Base-by-base conservation (phyloP, 2,888 invertebrate species). In the Phymatocera aterrima region DNA sequence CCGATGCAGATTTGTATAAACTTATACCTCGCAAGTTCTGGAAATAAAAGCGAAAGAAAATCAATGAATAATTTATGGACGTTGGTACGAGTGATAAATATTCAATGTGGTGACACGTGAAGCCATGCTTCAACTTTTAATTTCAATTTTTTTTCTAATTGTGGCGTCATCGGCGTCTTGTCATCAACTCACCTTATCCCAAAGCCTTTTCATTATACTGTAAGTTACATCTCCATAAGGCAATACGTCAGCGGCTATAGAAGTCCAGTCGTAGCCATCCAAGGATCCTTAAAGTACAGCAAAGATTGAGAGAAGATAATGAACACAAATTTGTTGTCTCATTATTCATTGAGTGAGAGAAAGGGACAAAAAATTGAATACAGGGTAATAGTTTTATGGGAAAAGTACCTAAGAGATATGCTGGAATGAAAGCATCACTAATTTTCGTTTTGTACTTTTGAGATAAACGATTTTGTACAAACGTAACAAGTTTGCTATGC, bases 271-370 rank as follows among this genome's bases (percentile, higher is more conserved):
- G 54, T 83, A 81, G 46, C 88, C 87, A 81, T 83, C 80, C 34
- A 89, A 75, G 1, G 88, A 86, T 77, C 88, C 89, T 89, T 60
- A n/a, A n/a, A n/a, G n/a, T n/a, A n/a, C n/a, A n/a, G n/a, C n/a
- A n/a, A n/a, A n/a, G n/a, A n/a, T n/a, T n/a, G n/a, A n/a, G n/a
- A n/a, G 3, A 61, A 48, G 61, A 46, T 65, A 24, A 68, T 12
- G 46, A 34, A 28, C 15, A 68, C 15, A 6, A 34, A 34, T 61
- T 6, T 61, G 12, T 61, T n/a, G 31, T 34, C 1, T 6, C 10
- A 31, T 61, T 34, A 34, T n/a, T n/a, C n/a, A 34, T 18, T 28
- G 0, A 34, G 2, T 34, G n/a, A 61, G 10, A 31, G 61, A 31
- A n/a, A 6, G n/a, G 21, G n/a, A n/a, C n/a, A n/a, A n/a, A n/a